Base-by-base conservation (phyloP, 2,797 vertebrate genomes). In the Chloroceryle amazona region DNA sequence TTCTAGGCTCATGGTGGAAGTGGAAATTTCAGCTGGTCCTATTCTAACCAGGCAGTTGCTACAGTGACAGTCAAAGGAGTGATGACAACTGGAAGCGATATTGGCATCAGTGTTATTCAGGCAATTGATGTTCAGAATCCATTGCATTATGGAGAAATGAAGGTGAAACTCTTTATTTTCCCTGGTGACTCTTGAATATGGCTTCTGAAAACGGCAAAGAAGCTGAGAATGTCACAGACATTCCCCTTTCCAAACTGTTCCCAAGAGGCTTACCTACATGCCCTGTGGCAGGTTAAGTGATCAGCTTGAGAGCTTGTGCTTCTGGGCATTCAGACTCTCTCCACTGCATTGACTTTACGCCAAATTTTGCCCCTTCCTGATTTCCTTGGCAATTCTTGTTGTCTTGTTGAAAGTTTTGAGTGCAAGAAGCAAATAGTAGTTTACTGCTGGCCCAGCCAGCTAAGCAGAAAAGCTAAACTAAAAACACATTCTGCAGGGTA, bases 21-120 rank as follows among this genome's bases (percentile, higher is more conserved):
- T 89, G 99, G 99, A 41, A 99, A 99, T 97, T 99, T 99, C 96
- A 98, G 94, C 81, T 98, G 99, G 99, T 99, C 99, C 8, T 99
- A 98, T 6, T 99, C 99, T n/a, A 99, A 98, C 94, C 96, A 97
- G 54, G 47, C 97, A 44, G 99, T 99, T 14, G 99, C 99, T 95
- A 99, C 99, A 2, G 98, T 99, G 93, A 99, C 99, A 0, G 99
- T 99, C 66, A 99, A 99, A 94, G 99, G 99, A 9, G 96, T 99
- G 66, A 99, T 99, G 99, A 99, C 98, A 49, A 99, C 99, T 10
- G 99, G 98, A 80, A 98, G 97, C 42, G 99, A 99, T 83, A 97
- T 98, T 8, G 99, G 99, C 2, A 57, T 99, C 95, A 99, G 99
- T 51, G 82, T 98, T 20, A 98, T 99, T 94, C 98, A 98, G 83